Conservation (phyloP, 2,797 vertebrate species). For the Microhierax caerulescens region DNA sequence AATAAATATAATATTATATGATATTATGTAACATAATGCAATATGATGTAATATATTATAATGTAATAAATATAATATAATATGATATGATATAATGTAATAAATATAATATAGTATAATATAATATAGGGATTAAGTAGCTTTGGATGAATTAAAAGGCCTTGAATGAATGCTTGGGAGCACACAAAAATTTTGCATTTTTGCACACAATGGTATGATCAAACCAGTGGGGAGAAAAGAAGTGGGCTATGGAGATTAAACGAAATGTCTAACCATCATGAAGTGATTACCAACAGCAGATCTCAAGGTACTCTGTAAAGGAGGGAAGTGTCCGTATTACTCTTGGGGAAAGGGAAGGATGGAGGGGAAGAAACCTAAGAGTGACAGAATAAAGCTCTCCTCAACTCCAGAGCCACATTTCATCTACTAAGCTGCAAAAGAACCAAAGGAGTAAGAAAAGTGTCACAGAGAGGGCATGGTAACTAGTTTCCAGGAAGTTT, state of each 20-base stretch:
- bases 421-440: neutral
- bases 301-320: neutral
- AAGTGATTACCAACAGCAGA: neutral
- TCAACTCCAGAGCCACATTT: neutral
- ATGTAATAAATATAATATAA: no score
- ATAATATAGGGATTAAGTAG: conserved; percentile 3
- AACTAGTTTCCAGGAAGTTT: neutral
- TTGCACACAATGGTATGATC: neutral
- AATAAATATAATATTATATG: no score
- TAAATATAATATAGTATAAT: neutral
- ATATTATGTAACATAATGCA: no score
- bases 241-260: neutral
- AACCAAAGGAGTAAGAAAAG: neutral
- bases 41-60: no score
- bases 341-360: neutral
- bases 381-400: neutral
- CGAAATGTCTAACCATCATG: neutral
- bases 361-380: neutral
- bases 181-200: neutral
- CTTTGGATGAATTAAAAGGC: conserved; percentile 25
- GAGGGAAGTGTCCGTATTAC: neutral
- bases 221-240: neutral
- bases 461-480: neutral
- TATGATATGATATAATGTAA: no score
- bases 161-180: neutral